Evolutionary conservation across 2,888 invertebrate genomes (phyloP).

Genomic region (Nemurella pictetii): DNA sequence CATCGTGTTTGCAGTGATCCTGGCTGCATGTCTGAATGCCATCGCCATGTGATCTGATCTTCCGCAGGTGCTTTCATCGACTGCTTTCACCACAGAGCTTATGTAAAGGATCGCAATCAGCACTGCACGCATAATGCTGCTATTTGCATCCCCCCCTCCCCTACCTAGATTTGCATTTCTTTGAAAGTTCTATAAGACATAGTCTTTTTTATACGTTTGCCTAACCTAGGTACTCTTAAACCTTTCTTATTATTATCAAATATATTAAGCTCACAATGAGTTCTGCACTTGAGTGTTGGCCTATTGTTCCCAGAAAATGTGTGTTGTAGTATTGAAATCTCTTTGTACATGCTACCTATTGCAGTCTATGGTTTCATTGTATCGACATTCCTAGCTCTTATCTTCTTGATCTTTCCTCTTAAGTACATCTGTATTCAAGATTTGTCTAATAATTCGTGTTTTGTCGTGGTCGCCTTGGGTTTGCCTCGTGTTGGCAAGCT

Average conservation of each 20-base stretch:
- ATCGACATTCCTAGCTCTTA: slow-evolving; percentile 25
- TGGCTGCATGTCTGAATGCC: slow-evolving; percentile 64
- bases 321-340: not conserved
- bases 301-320: not conserved
- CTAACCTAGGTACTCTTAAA: not conserved
- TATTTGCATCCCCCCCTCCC: not conserved
- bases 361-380: slow-evolving; percentile 18
- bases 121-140: not conserved
- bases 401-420: slow-evolving; percentile 30
- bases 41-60: slow-evolving; percentile 48
- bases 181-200: not conserved
- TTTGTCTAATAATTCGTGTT: slow-evolving; percentile 5
- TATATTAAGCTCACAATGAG: not conserved
- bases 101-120: not conserved
- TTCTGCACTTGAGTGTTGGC: slow-evolving; percentile 1
- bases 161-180: not conserved
- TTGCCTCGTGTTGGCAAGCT: not conserved
- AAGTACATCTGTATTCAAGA: not conserved
- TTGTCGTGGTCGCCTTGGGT: not conserved
- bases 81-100: slow-evolving; percentile 39
- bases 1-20: slow-evolving; percentile 62
- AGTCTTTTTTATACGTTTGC: not conserved
- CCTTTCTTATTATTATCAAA: not conserved
- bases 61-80: not conserved
- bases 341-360: not conserved